A percentile compares a stretch with the other conserved stretches of the same genome.
Conservation (phyloP, 1,140 invertebrate genomes). For the Heliconius melpomene region DNA sequence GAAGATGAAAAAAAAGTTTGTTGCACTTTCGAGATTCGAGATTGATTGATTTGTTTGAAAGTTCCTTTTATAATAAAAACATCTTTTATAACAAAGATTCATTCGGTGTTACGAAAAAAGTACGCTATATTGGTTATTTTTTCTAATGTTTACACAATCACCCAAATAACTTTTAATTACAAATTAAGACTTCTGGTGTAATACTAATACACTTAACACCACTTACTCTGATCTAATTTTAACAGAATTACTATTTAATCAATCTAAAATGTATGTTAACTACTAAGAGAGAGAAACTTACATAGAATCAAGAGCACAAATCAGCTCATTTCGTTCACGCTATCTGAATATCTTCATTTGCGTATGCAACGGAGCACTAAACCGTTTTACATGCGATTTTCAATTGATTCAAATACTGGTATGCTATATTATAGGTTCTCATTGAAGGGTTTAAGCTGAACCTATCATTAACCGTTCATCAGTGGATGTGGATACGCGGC, state of each 20-base stretch:
- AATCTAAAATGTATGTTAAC: conserved; percentile 12
- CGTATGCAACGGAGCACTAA: conserved; percentile 40
- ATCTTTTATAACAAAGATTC: no score
- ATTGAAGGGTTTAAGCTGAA: conserved; percentile 55
- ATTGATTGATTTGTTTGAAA: no score
- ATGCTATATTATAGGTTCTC: conserved; percentile 37
- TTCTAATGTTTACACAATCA: no score
- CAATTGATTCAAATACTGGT: conserved; percentile 36
- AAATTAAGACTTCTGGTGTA: no score
- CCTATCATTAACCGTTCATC: conserved; percentile 72
- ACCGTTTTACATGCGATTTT: conserved; percentile 44
- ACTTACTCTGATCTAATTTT: background rate
- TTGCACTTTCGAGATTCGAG: no score
- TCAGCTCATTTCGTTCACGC: conserved; percentile 29
- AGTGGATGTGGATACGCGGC: conserved; percentile 64
- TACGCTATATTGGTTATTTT: no score
- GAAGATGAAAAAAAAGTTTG: no score
- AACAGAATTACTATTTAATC: conserved; percentile 5
- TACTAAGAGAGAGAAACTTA: conserved; percentile 25
- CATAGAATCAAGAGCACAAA: conserved; percentile 32
- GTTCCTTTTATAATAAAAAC: no score
- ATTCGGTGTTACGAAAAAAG: no score
- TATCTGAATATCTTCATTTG: conserved; percentile 49
- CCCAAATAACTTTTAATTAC: no score
- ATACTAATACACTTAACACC: background rate